Conservation (phyloP, 2,888 invertebrate genomes). For the Amiota communis region DNA sequence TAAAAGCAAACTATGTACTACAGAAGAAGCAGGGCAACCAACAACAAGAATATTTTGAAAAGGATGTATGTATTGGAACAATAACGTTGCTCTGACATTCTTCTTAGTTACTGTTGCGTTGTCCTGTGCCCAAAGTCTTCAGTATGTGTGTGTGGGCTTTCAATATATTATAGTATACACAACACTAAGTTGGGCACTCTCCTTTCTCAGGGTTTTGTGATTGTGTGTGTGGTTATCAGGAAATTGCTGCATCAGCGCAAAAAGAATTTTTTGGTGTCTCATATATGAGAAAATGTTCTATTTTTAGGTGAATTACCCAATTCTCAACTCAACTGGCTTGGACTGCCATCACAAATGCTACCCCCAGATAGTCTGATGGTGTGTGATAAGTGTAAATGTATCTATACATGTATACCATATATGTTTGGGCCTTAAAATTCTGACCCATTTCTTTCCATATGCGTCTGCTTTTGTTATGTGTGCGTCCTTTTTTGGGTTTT, state of each 20-base stretch:
- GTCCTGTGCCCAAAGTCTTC: neutral
- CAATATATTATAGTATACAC: too few relatives aligned
- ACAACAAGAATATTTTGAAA: neutral
- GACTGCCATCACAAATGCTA: too few relatives aligned
- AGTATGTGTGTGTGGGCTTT: neutral
- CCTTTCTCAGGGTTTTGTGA: neutral
- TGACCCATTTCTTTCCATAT: too few relatives aligned
- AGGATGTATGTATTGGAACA: neutral
- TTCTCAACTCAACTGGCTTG: too few relatives aligned
- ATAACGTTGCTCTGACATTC: neutral
- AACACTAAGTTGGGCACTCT: too few relatives aligned
- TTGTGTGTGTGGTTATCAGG: slow-evolving; percentile 35
- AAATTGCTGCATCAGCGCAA: slow-evolving; percentile 66
- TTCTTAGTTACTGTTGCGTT: neutral
- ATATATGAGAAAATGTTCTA: neutral
- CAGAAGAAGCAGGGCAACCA: neutral
- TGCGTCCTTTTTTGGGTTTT: too few relatives aligned
- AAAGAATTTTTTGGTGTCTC: slow-evolving; percentile 62
- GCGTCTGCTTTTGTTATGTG: too few relatives aligned
- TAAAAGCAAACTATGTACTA: neutral
- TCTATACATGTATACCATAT: too few relatives aligned
- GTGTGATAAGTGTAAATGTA: too few relatives aligned
- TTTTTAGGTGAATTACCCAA: too few relatives aligned
- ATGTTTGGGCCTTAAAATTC: too few relatives aligned
- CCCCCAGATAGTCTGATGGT: too few relatives aligned